Conservation (phyloP, 2,797 vertebrate species). For the Rhabdophis nuchalis region DNA sequence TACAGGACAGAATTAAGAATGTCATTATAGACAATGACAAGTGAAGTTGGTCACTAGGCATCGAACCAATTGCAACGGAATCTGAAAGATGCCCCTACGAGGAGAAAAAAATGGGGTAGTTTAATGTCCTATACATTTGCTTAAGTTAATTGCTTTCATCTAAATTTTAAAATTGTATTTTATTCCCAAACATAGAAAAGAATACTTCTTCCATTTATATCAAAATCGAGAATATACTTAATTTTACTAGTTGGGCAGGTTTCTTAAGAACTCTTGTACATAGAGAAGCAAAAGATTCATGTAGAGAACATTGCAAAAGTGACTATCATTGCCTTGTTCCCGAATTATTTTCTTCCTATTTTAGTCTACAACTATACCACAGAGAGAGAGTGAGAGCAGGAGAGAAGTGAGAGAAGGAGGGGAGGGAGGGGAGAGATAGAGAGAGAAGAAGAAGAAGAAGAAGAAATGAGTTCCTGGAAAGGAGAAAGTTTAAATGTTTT, state of each 20-base stretch:
- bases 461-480: not conserved
- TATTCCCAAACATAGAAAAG: not conserved
- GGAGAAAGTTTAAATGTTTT: not conserved
- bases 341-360: not conserved
- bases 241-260: not conserved
- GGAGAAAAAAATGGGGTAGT: not conserved
- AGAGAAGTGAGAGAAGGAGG: not conserved
- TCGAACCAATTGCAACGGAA: not conserved
- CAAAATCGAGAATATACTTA: not conserved
- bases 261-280: not conserved
- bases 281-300: too few relatives aligned
- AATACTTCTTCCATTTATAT: not conserved
- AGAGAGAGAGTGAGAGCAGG: not conserved
- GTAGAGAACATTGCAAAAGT: not conserved
- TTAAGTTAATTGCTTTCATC: not conserved
- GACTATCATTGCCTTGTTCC: not conserved
- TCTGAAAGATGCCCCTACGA: not conserved
- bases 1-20: slow-evolving; percentile 11
- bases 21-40: not conserved
- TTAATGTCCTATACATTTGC: not conserved
- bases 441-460: not conserved
- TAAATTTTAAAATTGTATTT: not conserved
- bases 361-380: not conserved
- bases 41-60: not conserved
- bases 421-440: too few relatives aligned